phyloP scores from a whole-genome alignment of 2,797 vertebrate genomes.

The Gambelia wislizenii region DNA sequence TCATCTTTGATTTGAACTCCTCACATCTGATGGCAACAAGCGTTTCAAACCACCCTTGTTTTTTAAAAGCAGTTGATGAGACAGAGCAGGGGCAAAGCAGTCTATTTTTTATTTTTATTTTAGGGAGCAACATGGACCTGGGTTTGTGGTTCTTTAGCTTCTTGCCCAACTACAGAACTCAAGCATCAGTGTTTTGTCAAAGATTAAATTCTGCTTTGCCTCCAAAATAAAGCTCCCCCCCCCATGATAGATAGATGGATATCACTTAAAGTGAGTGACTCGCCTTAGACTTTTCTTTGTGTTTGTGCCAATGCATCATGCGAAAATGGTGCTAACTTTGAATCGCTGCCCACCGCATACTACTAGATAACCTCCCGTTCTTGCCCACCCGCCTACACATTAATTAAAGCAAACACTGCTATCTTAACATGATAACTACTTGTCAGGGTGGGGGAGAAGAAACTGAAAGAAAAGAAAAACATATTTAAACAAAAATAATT shows the following conservation, averaged over 20 bases:
- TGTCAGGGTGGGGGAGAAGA: slow-evolving; percentile 49
- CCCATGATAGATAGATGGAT: slow-evolving; percentile 16
- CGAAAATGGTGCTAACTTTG: slow-evolving; percentile 71
- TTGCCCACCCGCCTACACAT: slow-evolving; percentile 72
- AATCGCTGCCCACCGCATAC: slow-evolving; percentile 75
- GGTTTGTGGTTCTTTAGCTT: not conserved
- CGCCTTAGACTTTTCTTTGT: slow-evolving; percentile 71
- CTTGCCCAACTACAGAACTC: slow-evolving; percentile 6
- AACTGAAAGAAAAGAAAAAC: slow-evolving; percentile 57
- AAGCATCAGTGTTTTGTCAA: not conserved
- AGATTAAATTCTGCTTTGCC: slow-evolving; percentile 31
- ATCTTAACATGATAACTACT: slow-evolving; percentile 73
- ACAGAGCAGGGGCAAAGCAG: too few species aligned
- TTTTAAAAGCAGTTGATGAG: not conserved
- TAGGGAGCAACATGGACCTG: not conserved
- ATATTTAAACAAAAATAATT: slow-evolving; percentile 34
- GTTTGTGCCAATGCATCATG: slow-evolving; percentile 63
- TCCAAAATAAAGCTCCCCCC: not conserved
- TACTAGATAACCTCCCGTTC: slow-evolving; percentile 77
- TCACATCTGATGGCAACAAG: not conserved
- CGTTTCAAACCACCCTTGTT: not conserved
- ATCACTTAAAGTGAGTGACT: slow-evolving; percentile 65
- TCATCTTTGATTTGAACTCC: not conserved
- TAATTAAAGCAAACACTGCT: slow-evolving; percentile 72
- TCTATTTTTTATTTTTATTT: too few species aligned